phyloP scores from a whole-genome alignment of 2,888 invertebrate species.

The Limnephilus marmoratus region DNA sequence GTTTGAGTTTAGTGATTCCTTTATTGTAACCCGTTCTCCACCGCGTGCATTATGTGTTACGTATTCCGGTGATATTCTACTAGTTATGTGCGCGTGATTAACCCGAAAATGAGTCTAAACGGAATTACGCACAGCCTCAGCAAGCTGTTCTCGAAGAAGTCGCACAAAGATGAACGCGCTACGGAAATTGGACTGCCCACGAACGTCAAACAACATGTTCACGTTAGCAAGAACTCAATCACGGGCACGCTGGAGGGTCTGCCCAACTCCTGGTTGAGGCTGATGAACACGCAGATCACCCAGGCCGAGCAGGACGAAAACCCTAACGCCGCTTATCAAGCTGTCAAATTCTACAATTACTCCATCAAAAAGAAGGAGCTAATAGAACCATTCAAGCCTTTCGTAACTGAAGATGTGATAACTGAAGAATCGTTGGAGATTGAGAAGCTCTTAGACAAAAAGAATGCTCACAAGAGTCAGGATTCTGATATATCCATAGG shows the following conservation, averaged over 20 bases:
- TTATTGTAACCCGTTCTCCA: slow-evolving; percentile 5
- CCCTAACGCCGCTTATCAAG: slow-evolving; percentile 93
- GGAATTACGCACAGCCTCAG: slow-evolving; percentile 75
- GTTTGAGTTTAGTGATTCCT: slow-evolving; percentile 46
- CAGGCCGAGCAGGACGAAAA: slow-evolving; percentile 92
- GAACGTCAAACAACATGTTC: slow-evolving; percentile 90
- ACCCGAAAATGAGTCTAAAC: slow-evolving; percentile 71
- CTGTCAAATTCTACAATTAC: slow-evolving; percentile 93
- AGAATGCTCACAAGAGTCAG: slow-evolving; percentile 84
- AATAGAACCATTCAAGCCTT: slow-evolving; percentile 85
- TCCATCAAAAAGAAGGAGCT: slow-evolving; percentile 89
- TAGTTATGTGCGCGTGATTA: slow-evolving; percentile 52
- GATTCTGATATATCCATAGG: slow-evolving; percentile 76
- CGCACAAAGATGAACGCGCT: slow-evolving; percentile 76
- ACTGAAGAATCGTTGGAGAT: slow-evolving; percentile 90
- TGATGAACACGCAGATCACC: slow-evolving; percentile 90
- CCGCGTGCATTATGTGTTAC: slow-evolving; percentile 30
- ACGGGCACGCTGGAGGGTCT: slow-evolving; percentile 92
- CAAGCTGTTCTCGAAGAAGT: slow-evolving; percentile 75
- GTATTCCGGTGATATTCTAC: slow-evolving; percentile 24
- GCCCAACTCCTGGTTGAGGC: slow-evolving; percentile 88
- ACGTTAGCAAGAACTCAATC: slow-evolving; percentile 89
- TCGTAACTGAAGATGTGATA: slow-evolving; percentile 88
- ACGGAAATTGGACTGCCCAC: slow-evolving; percentile 90
- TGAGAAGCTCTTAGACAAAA: slow-evolving; percentile 85